Conservation (phyloP, 23 tunicate species). For the Botrylloides violaceus region DNA sequence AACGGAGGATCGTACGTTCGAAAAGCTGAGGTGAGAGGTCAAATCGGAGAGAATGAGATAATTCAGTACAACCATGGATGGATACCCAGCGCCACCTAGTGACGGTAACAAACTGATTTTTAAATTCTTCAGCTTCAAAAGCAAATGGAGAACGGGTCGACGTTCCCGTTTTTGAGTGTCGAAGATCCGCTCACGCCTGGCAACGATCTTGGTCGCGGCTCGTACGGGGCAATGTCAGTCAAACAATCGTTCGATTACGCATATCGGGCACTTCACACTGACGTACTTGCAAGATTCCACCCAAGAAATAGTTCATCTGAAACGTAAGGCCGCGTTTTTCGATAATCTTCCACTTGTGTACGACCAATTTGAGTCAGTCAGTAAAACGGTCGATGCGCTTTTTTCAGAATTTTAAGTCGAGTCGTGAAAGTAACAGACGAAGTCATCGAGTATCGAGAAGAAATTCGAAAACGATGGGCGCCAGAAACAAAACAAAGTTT, state of each 20-base stretch:
- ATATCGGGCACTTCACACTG: constrained; percentile 35
- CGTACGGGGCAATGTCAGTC: constrained; percentile 50
- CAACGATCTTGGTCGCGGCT: constrained; percentile 75
- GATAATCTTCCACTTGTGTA: constrained; percentile 13
- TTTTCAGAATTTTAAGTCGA: constrained; percentile 6
- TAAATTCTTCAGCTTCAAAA: constrained; percentile 74
- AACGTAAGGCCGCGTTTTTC: not conserved
- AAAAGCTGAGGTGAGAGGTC: constrained; percentile 51
- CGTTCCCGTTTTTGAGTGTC: constrained; percentile 52
- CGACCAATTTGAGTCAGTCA: not conserved
- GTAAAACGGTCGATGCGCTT: not conserved
- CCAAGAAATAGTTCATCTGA: too few species aligned
- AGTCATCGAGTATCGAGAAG: constrained; percentile 35
- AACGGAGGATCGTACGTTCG: constrained; percentile 57
- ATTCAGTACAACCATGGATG: not conserved
- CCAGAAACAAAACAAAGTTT: not conserved
- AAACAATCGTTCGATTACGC: constrained; percentile 71
- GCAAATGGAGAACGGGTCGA: constrained; percentile 60
- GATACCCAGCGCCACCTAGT: not conserved
- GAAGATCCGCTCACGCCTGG: constrained; percentile 91
- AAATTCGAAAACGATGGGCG: constrained; percentile 26
- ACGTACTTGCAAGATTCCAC: constrained; percentile 18
- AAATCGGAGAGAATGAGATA: not conserved
- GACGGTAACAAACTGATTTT: too few species aligned
- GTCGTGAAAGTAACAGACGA: constrained; percentile 38